Evolutionary conservation across 2,113 vertebrate species (phyloP), one percentile per base, ranked within the genome.

Genomic region (Corythaeola cristata): DNA sequence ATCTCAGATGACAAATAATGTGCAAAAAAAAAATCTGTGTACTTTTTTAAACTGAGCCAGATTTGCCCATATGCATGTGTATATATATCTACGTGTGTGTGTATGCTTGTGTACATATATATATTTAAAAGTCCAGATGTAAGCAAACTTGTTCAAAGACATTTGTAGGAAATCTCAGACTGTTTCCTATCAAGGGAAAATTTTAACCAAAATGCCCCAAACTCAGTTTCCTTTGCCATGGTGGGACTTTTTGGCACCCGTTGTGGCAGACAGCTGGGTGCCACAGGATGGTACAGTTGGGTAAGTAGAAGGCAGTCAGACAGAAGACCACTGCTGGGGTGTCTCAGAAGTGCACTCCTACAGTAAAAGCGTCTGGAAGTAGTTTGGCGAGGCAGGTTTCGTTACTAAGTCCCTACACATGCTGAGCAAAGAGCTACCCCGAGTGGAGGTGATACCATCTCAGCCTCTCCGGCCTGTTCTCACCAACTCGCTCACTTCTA

Each of bases 31-130:
- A 55, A 13, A 19, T 15, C 11, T 24, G 19, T 63, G 52, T 76
- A 15, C 20, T 32, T 37, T 76, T 74, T 82, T 39, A 64, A 87
- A 52, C 18, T 16, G 27, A 74, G 41, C 35, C 30, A 62, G 49
- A 45, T 60, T 45, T 83, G 37, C 28, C 37, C 3, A 0, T n/a
- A 2, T 2, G 1, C 71, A 20, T 47, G 14, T 39, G 3, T 32
- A 19, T 39, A 7, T 19, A 6, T 28, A 3, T 39, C 17, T 32
- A 35, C 63, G 2, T n/a, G 10, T 50, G 18, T n/a, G 23, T 33
- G 3, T 35, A 8, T 12, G 41, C 12, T 15, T 39, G 45, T 17
- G 18, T 58, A 9, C 7, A 5, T 19, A 39, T 8, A 37, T 11
- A 16, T 49, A 4, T 10, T 39, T 28, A 32, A 6, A 52, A 37